These are phyloP conservation scores for Pseudocheirus occidentalis DNA, from an alignment of 2,797 vertebrate species.

Conservation along the genomic window DNA sequence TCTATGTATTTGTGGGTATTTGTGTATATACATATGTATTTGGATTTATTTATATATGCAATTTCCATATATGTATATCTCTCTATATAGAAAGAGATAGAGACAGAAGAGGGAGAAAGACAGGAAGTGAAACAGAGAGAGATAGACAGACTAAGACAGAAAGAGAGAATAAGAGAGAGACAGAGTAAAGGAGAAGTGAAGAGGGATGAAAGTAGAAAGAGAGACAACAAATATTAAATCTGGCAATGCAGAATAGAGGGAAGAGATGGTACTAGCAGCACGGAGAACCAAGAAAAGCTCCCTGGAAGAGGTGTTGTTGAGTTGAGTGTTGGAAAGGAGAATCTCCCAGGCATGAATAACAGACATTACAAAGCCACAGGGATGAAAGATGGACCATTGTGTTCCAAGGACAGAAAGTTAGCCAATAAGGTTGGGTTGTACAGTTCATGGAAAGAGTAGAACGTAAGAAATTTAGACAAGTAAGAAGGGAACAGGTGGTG, in stretches of 20 bases:
- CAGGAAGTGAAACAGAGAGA: not conserved
- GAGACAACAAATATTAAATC: not conserved
- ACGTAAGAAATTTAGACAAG: not conserved
- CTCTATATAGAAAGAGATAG: not conserved
- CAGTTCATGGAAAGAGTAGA: not conserved
- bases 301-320: too few relatives aligned
- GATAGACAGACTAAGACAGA: not conserved
- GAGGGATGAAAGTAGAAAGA: not conserved
- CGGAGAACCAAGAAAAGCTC: not conserved
- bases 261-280: not conserved
- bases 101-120: not conserved
- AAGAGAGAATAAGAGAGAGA: not conserved
- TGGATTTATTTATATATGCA: too few relatives aligned
- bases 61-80: too few relatives aligned
- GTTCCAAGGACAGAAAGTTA: not conserved
- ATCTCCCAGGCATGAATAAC: not conserved
- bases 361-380: not conserved
- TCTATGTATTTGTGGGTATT: too few relatives aligned
- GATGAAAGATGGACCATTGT: not conserved
- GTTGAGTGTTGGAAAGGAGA: not conserved
- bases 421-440: not conserved
- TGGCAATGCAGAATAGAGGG: not conserved
- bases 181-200: not conserved
- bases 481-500: not conserved
- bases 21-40: too few relatives aligned